Percentiles rank a stretch among this genome's conserved stretches.
These are phyloP conservation scores for Noturus placidus DNA, from an alignment of 2,113 vertebrate genomes.

Conservation along the genomic window DNA sequence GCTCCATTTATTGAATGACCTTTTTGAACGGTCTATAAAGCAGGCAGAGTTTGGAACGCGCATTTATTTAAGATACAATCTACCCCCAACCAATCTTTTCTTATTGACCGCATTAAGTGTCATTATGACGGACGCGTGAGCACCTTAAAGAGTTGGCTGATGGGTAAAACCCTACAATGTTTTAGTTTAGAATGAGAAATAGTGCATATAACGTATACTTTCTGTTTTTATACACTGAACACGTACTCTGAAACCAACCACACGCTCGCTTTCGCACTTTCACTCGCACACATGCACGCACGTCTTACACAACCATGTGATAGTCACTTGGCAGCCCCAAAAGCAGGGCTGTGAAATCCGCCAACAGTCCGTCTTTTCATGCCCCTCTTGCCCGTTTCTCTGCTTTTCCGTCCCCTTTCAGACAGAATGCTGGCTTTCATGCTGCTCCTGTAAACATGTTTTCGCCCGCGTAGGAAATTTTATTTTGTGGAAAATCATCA, in stretches of 20 bases:
- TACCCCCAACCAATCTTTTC: too few species aligned
- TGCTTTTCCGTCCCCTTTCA: not conserved
- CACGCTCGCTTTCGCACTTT: not conserved
- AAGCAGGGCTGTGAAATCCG: conserved; percentile 10
- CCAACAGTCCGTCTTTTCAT: conserved; percentile 5
- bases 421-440: conserved; percentile 7
- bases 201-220: not conserved
- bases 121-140: not conserved
- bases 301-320: not conserved
- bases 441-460: not conserved
- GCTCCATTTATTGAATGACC: not conserved
- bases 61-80: too few species aligned
- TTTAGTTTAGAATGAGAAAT: not conserved
- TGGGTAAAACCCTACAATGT: not conserved
- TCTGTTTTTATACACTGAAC: not conserved
- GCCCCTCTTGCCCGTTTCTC: not conserved
- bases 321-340: not conserved
- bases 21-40: not conserved
- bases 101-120: not conserved
- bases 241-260: not conserved
- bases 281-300: not conserved
- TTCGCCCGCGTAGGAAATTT: not conserved
- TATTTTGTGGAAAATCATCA: conserved; percentile 14
- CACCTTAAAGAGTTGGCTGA: not conserved
- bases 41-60: not conserved